A percentile compares a stretch with the other conserved stretches of the same genome.
Conservation (phyloP, 2,797 vertebrate genomes). For the Eremophila alpestris region DNA sequence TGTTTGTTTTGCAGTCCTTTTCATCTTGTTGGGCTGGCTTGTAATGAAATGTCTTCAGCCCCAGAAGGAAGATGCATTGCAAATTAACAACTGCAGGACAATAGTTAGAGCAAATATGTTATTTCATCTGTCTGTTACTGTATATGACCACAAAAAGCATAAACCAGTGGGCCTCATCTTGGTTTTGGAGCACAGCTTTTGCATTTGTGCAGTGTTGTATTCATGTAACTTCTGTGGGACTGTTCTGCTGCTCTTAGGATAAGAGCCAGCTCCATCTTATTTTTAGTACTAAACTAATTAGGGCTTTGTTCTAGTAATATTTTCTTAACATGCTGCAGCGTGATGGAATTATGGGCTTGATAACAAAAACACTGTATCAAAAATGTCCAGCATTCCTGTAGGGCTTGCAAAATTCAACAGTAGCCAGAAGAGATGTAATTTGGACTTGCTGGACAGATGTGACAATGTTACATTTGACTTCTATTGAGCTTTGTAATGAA, state of each 20-base stretch:
- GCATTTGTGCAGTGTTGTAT: neutral
- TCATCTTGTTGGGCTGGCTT: neutral
- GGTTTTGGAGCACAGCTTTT: neutral
- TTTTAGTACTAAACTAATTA: constrained; percentile 6
- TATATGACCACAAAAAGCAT: neutral
- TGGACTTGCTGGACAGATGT: neutral
- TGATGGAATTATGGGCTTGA: neutral
- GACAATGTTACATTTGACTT: neutral
- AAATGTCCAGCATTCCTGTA: neutral
- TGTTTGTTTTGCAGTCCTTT: neutral
- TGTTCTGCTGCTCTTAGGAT: neutral
- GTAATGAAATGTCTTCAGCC: neutral
- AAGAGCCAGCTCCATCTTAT: constrained; percentile 7
- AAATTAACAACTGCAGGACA: neutral
- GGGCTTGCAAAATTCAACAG: neutral
- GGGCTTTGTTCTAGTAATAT: constrained; percentile 4
- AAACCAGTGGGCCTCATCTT: neutral
- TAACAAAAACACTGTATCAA: neutral
- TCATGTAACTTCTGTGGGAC: neutral
- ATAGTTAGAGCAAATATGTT: neutral
- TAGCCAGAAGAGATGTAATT: neutral
- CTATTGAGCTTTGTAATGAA: neutral
- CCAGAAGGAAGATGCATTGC: neutral
- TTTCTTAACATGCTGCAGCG: constrained; percentile 2
- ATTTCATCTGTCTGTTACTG: neutral